Evolutionary conservation across 2,797 vertebrate species (phyloP).

Genomic region (Loris lydekkerianus): DNA sequence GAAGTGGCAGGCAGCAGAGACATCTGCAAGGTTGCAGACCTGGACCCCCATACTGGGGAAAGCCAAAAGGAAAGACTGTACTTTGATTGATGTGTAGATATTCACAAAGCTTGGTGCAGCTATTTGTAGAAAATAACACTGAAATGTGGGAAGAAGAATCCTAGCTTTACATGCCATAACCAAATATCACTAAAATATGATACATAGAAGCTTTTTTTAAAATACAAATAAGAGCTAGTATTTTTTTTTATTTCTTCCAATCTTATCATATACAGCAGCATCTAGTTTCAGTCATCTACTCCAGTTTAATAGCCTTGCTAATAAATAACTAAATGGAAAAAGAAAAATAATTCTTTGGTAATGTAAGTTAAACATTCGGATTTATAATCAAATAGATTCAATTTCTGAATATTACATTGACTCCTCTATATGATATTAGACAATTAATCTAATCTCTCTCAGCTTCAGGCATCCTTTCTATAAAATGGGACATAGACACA

Average conservation of each 20-base stretch:
- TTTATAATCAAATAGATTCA: conserved; percentile 36
- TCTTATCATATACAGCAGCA: not conserved
- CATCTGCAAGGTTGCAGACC: not conserved
- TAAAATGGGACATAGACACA: conserved; percentile 3
- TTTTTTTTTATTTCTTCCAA: not conserved
- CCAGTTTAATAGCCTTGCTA: not conserved
- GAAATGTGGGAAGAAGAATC: not conserved
- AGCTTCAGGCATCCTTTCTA: not conserved
- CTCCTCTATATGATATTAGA: conserved; percentile 11
- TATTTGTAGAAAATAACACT: conserved; percentile 10
- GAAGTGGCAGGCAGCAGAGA: not conserved
- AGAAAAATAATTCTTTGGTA: not conserved
- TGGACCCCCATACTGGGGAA: not conserved
- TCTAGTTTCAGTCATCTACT: not conserved
- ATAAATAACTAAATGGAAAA: not conserved
- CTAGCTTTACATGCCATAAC: not conserved
- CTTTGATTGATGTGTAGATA: not conserved
- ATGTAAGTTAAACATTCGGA: not conserved
- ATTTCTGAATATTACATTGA: not conserved
- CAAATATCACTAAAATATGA: conserved; percentile 1
- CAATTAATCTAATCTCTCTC: not conserved
- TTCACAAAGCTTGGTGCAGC: not conserved
- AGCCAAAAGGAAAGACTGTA: not conserved
- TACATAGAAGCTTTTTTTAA: not conserved
- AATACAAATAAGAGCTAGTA: not conserved